These are phyloP conservation scores for Sinosuthora webbiana DNA, from an alignment of 2,113 vertebrate species.

Conservation along the genomic window DNA sequence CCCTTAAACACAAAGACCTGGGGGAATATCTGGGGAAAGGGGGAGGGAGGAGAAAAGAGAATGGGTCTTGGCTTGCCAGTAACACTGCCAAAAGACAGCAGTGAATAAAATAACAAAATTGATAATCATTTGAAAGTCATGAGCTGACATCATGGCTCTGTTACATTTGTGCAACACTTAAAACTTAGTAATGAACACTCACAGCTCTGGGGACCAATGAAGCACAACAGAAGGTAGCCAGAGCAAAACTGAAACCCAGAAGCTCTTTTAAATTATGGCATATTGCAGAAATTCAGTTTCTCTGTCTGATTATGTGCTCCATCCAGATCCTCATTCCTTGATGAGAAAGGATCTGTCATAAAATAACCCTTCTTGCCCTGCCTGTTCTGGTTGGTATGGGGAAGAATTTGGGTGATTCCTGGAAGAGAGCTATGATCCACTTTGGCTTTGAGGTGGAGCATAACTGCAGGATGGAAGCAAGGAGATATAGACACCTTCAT, in stretches of 20 bases:
- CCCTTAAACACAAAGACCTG: background rate
- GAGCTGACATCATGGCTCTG: background rate
- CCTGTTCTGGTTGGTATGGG: background rate
- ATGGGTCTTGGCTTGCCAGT: background rate
- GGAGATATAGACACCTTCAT: background rate
- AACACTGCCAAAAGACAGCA: background rate
- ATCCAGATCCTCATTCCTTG: background rate
- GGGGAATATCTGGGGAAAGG: background rate
- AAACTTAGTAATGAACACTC: background rate
- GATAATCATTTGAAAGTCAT: background rate
- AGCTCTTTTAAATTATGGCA: background rate
- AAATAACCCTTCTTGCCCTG: background rate
- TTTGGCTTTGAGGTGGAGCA: background rate
- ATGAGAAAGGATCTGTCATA: background rate
- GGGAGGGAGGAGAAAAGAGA: background rate
- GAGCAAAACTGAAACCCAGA: background rate
- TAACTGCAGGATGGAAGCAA: background rate
- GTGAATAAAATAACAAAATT: background rate
- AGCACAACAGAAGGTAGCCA: background rate
- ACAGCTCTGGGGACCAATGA: background rate
- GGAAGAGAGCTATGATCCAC: background rate
- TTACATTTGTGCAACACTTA: background rate
- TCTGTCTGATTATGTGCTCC: background rate
- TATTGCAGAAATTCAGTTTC: background rate
- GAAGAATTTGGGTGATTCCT: background rate